Conservation (phyloP, 1,140 invertebrate genomes). For the Arion vulgaris region DNA sequence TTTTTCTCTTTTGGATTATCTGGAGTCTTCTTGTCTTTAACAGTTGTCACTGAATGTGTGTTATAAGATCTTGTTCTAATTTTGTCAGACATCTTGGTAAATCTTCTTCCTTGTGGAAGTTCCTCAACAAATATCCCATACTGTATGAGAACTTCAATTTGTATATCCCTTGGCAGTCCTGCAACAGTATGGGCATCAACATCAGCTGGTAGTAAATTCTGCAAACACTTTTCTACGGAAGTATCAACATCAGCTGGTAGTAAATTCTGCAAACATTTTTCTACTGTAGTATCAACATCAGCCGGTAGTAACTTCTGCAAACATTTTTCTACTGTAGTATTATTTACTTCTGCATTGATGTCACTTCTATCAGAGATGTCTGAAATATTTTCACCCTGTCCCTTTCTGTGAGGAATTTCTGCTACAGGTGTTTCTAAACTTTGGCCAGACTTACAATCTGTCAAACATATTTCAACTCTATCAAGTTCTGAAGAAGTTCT, state of each 20-base stretch:
- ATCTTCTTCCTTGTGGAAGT: not conserved
- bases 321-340: not conserved
- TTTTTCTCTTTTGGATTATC: no score
- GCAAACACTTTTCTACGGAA: not conserved
- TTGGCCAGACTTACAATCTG: not conserved
- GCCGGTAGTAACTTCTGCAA: not conserved
- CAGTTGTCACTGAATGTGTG: not conserved
- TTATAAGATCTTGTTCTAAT: not conserved
- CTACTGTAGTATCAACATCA: not conserved
- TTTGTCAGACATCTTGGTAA: not conserved
- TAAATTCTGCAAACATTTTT: not conserved
- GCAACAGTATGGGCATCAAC: not conserved
- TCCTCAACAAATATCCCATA: constrained; percentile 19
- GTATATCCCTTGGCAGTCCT: constrained; percentile 16
- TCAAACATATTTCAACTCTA: not conserved
- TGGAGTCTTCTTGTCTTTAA: not conserved
- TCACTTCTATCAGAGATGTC: not conserved
- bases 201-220: not conserved
- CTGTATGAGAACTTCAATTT: constrained; percentile 18
- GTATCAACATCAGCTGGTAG: not conserved
- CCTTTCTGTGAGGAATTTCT: not conserved
- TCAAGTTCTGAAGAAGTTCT: not conserved
- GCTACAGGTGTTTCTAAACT: not conserved
- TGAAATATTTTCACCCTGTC: not conserved
- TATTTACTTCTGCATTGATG: no score